Conservation (phyloP, 1,140 invertebrate species). For the Potamilus streckersoni region DNA sequence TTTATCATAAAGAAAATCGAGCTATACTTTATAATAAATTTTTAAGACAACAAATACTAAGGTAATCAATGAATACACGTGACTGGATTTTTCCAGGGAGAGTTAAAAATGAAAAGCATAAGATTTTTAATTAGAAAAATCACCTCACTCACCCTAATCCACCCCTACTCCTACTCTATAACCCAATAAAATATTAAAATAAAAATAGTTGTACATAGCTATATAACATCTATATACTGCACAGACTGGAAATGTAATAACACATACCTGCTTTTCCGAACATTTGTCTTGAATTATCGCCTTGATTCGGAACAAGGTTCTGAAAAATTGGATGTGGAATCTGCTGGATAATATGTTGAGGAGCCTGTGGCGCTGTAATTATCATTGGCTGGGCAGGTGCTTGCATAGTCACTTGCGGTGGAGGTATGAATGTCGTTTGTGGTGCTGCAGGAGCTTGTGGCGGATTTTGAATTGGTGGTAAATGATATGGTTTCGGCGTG, state of each 20-base stretch:
- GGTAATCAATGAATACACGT: no score
- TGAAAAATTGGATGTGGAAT: slow-evolving; percentile 40
- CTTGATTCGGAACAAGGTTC: slow-evolving; percentile 30
- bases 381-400: slow-evolving; percentile 15
- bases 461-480: slow-evolving; percentile 25
- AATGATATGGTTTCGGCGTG: slow-evolving; percentile 36
- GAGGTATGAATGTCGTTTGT: not conserved
- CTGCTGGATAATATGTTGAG: slow-evolving; percentile 34
- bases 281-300: slow-evolving; percentile 31
- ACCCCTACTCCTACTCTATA: no score
- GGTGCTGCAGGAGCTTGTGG: slow-evolving; percentile 10
- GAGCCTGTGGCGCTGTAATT: slow-evolving; percentile 10
- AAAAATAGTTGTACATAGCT: no score
- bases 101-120: no score
- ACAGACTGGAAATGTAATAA: not conserved
- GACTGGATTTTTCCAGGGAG: no score
- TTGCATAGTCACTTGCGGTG: slow-evolving; percentile 18
- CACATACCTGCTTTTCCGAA: slow-evolving; percentile 58
- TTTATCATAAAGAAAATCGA: no score
- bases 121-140: no score
- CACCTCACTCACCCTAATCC: no score
- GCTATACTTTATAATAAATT: no score
- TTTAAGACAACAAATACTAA: no score
- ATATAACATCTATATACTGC: no score
- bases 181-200: no score